These are phyloP conservation scores for Tipula confusa DNA, from an alignment of 2,888 invertebrate species.

Conservation along the genomic window DNA sequence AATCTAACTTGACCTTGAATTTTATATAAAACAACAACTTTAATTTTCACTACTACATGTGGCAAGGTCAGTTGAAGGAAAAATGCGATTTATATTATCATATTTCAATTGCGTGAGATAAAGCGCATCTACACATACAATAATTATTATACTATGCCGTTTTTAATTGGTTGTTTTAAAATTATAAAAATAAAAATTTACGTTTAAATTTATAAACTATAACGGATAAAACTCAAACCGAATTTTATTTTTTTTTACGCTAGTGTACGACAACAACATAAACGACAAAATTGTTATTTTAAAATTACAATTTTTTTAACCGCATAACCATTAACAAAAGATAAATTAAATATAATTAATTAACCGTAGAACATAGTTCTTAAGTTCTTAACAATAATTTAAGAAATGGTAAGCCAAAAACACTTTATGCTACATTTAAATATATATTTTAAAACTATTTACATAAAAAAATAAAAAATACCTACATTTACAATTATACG, in stretches of 20 bases:
- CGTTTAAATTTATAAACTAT: too few species aligned
- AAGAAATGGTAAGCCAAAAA: not conserved
- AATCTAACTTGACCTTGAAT: not conserved
- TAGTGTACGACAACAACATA: not conserved
- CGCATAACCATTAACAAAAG: not conserved
- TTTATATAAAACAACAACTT: not conserved
- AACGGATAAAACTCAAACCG: not conserved
- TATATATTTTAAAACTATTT: not conserved
- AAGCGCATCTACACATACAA: not conserved
- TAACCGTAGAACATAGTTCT: not conserved
- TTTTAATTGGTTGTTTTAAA: too few species aligned
- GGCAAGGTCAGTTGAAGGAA: conserved; percentile 9
- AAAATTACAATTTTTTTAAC: not conserved
- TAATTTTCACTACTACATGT: not conserved
- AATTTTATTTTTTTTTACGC: not conserved
- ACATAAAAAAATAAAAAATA: not conserved
- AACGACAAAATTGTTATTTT: not conserved
- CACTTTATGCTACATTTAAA: too few species aligned
- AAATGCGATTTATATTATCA: not conserved
- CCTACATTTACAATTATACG: not conserved
- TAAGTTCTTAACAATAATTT: not conserved
- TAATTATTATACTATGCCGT: not conserved
- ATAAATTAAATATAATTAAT: not conserved
- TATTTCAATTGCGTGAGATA: not conserved
- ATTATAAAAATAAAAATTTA: too few species aligned